Conservation (phyloP, 2,797 vertebrate species). For the Decapterus maruadsi region DNA sequence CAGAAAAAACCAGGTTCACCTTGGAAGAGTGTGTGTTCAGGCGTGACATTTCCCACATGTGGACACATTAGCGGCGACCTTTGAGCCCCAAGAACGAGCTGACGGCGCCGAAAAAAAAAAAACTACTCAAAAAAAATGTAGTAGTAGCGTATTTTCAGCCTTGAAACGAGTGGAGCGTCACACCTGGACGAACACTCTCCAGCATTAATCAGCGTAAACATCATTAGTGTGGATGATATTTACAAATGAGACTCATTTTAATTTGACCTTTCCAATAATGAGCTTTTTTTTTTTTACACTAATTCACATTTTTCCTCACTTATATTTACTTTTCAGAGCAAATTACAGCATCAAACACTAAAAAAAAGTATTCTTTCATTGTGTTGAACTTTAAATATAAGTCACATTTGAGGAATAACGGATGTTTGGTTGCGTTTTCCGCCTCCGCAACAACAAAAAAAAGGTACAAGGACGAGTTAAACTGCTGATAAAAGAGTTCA, state of each 20-base stretch:
- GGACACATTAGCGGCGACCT: conserved; percentile 24
- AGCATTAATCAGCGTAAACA: too few relatives aligned
- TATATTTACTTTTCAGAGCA: background rate
- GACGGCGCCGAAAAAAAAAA: background rate
- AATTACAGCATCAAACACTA: background rate
- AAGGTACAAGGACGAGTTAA: background rate
- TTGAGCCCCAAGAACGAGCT: conserved; percentile 29
- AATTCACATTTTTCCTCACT: background rate
- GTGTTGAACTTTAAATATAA: background rate
- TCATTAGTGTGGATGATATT: background rate
- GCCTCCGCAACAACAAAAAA: too few relatives aligned
- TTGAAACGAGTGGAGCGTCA: background rate
- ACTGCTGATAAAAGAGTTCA: background rate
- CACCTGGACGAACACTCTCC: background rate
- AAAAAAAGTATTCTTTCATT: background rate
- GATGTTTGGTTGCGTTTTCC: background rate
- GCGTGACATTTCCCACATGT: conserved; percentile 70
- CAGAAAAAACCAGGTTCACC: conserved; percentile 23
- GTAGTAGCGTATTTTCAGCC: background rate
- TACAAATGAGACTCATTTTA: background rate
- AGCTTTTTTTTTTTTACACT: background rate
- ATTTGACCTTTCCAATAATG: too few relatives aligned
- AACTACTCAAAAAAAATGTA: background rate
- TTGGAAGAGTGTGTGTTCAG: conserved; percentile 60
- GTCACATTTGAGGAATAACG: background rate